Evolutionary conservation across 2,797 vertebrate genomes (phyloP), one percentile per base, ranked within the genome.

Genomic region (Sebastes variabilis): DNA sequence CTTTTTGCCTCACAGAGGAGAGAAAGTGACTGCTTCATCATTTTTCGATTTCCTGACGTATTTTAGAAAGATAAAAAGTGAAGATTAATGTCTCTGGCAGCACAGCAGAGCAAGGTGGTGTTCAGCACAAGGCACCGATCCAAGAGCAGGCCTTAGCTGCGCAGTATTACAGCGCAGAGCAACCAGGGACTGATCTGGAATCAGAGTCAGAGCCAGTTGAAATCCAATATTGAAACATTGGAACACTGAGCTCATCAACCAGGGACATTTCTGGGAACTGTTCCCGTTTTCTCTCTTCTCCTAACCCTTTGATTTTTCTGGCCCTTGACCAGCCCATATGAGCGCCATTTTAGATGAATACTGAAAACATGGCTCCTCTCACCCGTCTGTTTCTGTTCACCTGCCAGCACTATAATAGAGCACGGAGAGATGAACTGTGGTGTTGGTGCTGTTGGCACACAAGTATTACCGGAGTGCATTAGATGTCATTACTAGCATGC

Each of bases 11-110:
- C 79, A 75, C 82, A 83, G 78, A 91, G 86, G 79, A 87, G 72
- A 84, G 77, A 82, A 86, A 89, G 83, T 90, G 86, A 95, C 88
- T 87, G 88, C 91, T 94, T 95, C 90, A 93, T 94, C 87, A 89
- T 92, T 93, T 93, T 92, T 92, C 61, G 65, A 92, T 95, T 95
- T 91, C 87, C 90, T 89, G 90, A 90, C 87, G 88, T 77, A 87
- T 93, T 94, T 95, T 88, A 88, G 85, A 82, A 81, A 88, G 88
- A 93, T 93, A 91, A 93, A 94, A 93, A 87, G 80, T 87, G 78
- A 88, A 94, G 94, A 95, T 95, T 83, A 91, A 92, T 91, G 88
- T 88, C 59, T 90, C 61, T 82, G 83, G 88, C 90, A 87, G 86
- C 89, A 69, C 75, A 87, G 83, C 81, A 87, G 85, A 83, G 77